phyloP scores from a whole-genome alignment of 2,113 vertebrate species.

The Probosciger aterrimus region DNA sequence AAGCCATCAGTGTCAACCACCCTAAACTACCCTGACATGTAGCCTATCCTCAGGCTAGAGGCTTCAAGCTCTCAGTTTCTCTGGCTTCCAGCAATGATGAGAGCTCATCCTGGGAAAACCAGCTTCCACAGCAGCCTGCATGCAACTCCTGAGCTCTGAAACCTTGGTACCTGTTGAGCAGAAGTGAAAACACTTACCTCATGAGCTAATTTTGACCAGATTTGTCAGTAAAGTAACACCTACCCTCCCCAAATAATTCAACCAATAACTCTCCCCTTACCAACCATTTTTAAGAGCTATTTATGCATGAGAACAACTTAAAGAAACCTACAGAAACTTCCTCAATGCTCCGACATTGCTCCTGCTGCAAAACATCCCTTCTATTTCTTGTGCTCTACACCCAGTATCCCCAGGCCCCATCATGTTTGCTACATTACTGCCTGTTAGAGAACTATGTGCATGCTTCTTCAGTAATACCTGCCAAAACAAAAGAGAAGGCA shows the following conservation, averaged over 20 bases:
- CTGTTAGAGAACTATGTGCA: accelerated
- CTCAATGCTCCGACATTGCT: accelerated
- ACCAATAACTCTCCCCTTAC: background rate
- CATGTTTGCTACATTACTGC: accelerated
- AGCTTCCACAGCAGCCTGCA: background rate
- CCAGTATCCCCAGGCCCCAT: background rate
- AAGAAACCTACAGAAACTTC: background rate
- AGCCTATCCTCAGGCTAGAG: background rate
- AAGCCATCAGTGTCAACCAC: background rate
- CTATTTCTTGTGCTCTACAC: accelerated
- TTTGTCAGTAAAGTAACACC: background rate
- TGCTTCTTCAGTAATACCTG: accelerated
- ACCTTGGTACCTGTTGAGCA: accelerated
- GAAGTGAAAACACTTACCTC: background rate
- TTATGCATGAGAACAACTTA: background rate
- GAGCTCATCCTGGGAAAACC: background rate
- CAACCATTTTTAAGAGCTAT: background rate
- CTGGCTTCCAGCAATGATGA: background rate
- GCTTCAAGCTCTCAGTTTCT: background rate
- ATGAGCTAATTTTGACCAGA: background rate
- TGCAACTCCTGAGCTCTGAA: background rate
- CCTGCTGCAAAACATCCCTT: background rate
- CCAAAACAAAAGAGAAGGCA: background rate
- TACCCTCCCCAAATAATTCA: background rate
- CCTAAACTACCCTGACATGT: background rate